These are phyloP conservation scores for Globodera ellingtonae DNA, from an alignment of 1,140 invertebrate genomes.

Conservation along the genomic window DNA sequence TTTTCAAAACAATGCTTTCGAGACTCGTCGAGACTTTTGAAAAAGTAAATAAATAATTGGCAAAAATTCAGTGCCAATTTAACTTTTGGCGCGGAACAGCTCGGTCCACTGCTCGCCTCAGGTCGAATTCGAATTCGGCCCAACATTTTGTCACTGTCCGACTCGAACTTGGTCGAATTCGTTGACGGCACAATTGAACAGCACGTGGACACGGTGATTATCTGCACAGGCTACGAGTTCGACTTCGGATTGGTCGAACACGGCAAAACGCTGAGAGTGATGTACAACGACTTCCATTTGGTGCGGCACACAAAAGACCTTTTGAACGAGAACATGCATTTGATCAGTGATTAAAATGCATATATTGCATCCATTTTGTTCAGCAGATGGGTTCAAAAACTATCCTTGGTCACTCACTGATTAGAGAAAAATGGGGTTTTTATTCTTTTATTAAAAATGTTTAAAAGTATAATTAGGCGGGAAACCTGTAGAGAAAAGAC, in stretches of 20 bases:
- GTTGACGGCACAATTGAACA: conserved; percentile 18
- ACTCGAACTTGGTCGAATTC: conserved; percentile 28
- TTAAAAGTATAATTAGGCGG: too few relatives aligned
- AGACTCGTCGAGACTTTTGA: conserved; percentile 3
- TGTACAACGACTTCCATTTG: conserved; percentile 37
- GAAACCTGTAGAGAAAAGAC: too few relatives aligned
- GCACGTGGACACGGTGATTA: conserved; percentile 23
- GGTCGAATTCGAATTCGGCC: conserved; percentile 28
- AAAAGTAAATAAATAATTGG: not conserved
- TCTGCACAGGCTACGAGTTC: conserved; percentile 36
- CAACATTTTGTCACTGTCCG: conserved; percentile 29
- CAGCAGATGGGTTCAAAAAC: too few relatives aligned
- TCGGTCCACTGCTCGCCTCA: conserved; percentile 14
- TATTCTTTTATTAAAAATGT: too few relatives aligned
- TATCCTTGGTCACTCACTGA: too few relatives aligned
- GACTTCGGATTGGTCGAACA: conserved; percentile 33
- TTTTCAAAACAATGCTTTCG: too few relatives aligned
- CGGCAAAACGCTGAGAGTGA: conserved; percentile 22
- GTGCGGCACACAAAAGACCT: not conserved
- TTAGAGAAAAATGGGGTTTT: too few relatives aligned
- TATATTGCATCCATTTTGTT: too few relatives aligned
- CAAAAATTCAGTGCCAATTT: conserved; percentile 29
- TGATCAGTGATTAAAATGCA: not conserved
- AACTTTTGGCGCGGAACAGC: conserved; percentile 25
- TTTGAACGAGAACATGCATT: not conserved